Conservation (phyloP, 2,113 vertebrate genomes). For the Pitta sordida region DNA sequence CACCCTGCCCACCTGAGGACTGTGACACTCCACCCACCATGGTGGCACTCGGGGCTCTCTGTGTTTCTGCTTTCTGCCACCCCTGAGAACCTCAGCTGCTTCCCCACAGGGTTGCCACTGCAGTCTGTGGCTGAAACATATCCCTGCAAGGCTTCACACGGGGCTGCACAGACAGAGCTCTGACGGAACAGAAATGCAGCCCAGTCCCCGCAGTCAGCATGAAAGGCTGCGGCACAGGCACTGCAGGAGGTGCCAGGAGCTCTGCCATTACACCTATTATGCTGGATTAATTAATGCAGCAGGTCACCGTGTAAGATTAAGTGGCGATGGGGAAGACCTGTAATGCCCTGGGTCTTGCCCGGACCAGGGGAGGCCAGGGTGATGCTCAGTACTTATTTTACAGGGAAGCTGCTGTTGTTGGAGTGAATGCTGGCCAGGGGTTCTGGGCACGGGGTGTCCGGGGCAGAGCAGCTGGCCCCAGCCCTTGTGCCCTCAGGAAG, state of each 20-base stretch:
- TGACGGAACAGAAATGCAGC: not conserved
- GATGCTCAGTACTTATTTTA: not conserved
- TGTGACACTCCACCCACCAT: accelerated
- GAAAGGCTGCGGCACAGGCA: not conserved
- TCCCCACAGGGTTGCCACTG: accelerated
- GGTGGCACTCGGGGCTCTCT: accelerated
- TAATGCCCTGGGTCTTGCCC: no score
- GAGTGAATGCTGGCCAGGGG: accelerated
- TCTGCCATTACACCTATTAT: not conserved
- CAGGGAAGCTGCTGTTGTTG: not conserved
- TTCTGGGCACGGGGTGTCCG: accelerated
- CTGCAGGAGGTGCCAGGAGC: not conserved
- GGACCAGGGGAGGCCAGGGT: not conserved
- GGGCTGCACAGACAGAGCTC: not conserved
- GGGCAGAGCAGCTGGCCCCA: not conserved
- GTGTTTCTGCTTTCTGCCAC: not conserved
- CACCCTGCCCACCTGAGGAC: accelerated
- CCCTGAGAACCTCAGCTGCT: not conserved
- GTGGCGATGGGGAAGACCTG: not conserved
- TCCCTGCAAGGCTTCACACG: not conserved
- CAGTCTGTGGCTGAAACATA: not conserved
- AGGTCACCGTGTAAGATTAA: not conserved
- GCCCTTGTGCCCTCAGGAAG: not conserved
- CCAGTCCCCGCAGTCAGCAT: not conserved
- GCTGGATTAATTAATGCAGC: not conserved